Evolutionary conservation across 1,140 invertebrate genomes (phyloP), one percentile per base, ranked within the genome.

Genomic region (Sycobia sp.): DNA sequence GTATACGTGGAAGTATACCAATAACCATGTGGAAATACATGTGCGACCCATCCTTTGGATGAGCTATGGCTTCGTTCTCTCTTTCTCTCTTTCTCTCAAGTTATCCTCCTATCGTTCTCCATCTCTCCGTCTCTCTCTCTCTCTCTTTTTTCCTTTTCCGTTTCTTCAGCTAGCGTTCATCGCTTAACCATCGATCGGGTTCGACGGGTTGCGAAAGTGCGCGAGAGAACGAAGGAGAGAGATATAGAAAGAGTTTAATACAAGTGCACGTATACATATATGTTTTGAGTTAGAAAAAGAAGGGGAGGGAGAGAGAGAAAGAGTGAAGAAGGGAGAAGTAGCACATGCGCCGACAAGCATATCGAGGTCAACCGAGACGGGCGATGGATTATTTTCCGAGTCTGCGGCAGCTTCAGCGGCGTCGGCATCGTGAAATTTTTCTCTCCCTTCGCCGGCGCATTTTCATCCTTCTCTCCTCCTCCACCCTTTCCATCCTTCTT

Each of bases 301-400:
- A n/a, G n/a, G n/a, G n/a, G n/a, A n/a, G n/a, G n/a, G n/a, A n/a
- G n/a, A n/a, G n/a, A n/a, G n/a, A n/a, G n/a, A n/a, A n/a, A n/a
- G n/a, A n/a, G n/a, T n/a, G n/a, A n/a, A n/a, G n/a, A 13, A 53
- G 32, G 38, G 50, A 50, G 47, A 51, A 20, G 10, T 16, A 38
- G 51, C 25, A 18, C 20, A 13, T 16, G 20, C 22, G 46, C 14
- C 36, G 53, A 63, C 53, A 50, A 47, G 54, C 47, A 56, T 38
- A 64, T 64, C 54, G 54, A 57, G 60, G 60, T 62, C 60, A 62
- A 55, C 36, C 51, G 50, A 62, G 59, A 62, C 59, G 59, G 59
- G 49, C 59, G 59, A 62, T 62, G 59, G 59, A 62, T 62, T 62
- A 62, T 62, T 54, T 62, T 62, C 59, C 27, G 34, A 54, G 50